These are phyloP conservation scores for Catostomus latipinnis DNA, from an alignment of 2,797 vertebrate genomes.

Conservation along the genomic window DNA sequence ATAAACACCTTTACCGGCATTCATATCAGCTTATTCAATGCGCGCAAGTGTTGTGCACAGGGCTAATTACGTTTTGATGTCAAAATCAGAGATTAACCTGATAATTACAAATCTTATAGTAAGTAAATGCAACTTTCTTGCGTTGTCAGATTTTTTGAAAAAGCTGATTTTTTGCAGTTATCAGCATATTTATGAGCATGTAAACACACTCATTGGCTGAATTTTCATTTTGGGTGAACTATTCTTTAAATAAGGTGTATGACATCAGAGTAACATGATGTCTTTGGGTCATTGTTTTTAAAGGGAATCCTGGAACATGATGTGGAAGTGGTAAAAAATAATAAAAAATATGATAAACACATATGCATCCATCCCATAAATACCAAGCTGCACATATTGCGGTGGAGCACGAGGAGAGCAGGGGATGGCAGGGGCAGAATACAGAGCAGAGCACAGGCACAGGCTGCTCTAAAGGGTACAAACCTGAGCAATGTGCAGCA, in stretches of 20 bases:
- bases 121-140: no score
- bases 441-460: constrained; percentile 28
- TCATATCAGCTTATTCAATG: no score
- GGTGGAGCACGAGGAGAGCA: constrained; percentile 36
- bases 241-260: neutral
- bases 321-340: neutral
- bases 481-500: constrained; percentile 33
- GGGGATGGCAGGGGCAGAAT: constrained; percentile 32
- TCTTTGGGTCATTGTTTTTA: constrained; percentile 2
- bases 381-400: neutral
- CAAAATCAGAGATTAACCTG: no score
- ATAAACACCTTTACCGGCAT: no score
- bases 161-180: no score
- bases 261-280: neutral
- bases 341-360: constrained; percentile 3
- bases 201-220: no score
- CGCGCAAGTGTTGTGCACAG: no score
- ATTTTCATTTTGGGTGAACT: neutral
- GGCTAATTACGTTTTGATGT: no score
- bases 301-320: neutral
- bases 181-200: no score
- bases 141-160: no score
- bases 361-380: neutral
- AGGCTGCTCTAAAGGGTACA: constrained; percentile 26
- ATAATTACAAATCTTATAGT: no score